A percentile compares a stretch with the other conserved stretches of the same genome.
These are phyloP conservation scores for Sylvicola cinctus DNA, from an alignment of 2,888 invertebrate genomes.

Conservation along the genomic window DNA sequence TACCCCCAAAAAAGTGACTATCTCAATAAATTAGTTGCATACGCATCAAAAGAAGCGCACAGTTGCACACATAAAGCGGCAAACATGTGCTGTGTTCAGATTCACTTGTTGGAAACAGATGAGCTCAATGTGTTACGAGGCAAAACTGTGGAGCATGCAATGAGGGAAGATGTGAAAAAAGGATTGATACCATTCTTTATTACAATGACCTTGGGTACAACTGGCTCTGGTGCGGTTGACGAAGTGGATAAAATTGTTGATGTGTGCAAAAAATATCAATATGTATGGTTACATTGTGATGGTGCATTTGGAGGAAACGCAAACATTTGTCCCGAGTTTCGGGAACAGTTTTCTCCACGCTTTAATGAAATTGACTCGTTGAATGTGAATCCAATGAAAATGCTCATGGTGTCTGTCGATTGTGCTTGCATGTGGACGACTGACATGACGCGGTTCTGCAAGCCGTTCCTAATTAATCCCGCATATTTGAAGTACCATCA, in stretches of 20 bases:
- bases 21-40: slow-evolving; percentile 2
- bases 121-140: slow-evolving; percentile 28
- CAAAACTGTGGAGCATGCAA: slow-evolving; percentile 3
- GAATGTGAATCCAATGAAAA: slow-evolving; percentile 6
- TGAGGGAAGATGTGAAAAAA: slow-evolving; percentile 2
- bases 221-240: slow-evolving; percentile 6
- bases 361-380: slow-evolving; percentile 6
- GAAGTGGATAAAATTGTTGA: slow-evolving; percentile 1
- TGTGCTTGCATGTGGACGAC: slow-evolving; percentile 4
- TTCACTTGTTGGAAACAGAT: slow-evolving; percentile 44
- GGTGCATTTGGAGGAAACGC: slow-evolving; percentile 5
- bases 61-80: slow-evolving; percentile 4
- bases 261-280: slow-evolving; percentile 3
- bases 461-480: slow-evolving; percentile 1
- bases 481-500: slow-evolving; percentile 18
- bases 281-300: slow-evolving; percentile 7
- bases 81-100: slow-evolving; percentile 17
- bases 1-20: neutral
- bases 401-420: slow-evolving; percentile 4
- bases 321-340: slow-evolving; percentile 5
- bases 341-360: slow-evolving; percentile 1
- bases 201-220: slow-evolving; percentile 5
- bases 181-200: slow-evolving; percentile 7
- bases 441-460: slow-evolving; percentile 1
- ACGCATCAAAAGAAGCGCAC: slow-evolving; percentile 5